Conservation (phyloP, 2,797 vertebrate genomes). For the Chelonia mydas region DNA sequence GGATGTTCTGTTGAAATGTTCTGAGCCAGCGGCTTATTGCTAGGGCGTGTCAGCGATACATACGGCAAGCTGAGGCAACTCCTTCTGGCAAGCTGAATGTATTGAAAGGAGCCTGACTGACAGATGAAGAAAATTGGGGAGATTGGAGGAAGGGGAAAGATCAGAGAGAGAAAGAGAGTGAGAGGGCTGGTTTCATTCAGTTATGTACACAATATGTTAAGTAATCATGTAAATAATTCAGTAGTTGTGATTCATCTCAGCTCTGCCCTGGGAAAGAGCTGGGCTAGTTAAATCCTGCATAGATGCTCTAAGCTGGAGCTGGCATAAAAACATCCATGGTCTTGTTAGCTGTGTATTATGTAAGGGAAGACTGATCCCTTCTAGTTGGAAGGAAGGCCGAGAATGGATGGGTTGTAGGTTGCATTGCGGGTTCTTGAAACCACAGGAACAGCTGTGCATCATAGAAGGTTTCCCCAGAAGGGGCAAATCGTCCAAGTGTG, state of each 20-base stretch:
- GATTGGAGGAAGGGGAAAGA: neutral
- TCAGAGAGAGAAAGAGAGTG: neutral
- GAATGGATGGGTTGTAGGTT: neutral
- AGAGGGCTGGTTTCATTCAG: slow-evolving; percentile 37
- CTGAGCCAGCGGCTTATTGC: slow-evolving; percentile 17
- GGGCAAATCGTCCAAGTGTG: neutral
- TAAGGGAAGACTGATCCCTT: neutral
- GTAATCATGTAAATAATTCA: slow-evolving; percentile 47
- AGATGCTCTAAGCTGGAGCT: slow-evolving; percentile 12
- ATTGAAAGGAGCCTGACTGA: slow-evolving; percentile 49
- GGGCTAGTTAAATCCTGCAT: slow-evolving; percentile 60
- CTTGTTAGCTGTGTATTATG: neutral
- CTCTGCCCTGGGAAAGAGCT: slow-evolving; percentile 35
- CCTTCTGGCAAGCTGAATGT: slow-evolving; percentile 44
- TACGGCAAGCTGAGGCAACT: slow-evolving; percentile 56
- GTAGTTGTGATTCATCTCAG: slow-evolving; percentile 59
- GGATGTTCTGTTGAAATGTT: slow-evolving; percentile 15
- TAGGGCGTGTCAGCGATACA: slow-evolving; percentile 57
- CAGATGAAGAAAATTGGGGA: slow-evolving; percentile 8
- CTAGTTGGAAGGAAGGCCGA: neutral
- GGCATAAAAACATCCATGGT: neutral
- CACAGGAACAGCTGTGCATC: neutral
- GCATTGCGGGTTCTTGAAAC: fast-evolving
- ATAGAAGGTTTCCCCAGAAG: neutral
- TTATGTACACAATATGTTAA: slow-evolving; percentile 37